These are phyloP conservation scores for Eudemis profundana DNA, from an alignment of 2,888 invertebrate genomes.

Conservation along the genomic window DNA sequence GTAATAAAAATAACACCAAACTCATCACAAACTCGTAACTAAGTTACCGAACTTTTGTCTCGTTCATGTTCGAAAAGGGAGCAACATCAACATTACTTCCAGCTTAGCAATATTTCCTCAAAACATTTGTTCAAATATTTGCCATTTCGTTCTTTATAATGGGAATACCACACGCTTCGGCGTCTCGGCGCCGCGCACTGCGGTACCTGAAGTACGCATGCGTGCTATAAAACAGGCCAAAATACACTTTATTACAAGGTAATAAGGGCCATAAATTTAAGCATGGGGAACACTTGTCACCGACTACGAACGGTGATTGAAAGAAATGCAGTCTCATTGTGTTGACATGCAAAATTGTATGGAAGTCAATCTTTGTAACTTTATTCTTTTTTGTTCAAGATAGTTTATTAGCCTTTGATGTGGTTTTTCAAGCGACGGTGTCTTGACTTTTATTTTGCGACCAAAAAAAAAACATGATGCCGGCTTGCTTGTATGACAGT, in stretches of 20 bases:
- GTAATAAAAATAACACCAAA: background rate
- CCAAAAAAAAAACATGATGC: too few relatives aligned
- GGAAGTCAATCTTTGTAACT: constrained; percentile 24
- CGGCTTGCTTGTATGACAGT: too few relatives aligned
- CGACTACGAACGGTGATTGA: constrained; percentile 61
- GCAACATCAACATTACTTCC: constrained; percentile 6
- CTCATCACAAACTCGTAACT: constrained; percentile 20
- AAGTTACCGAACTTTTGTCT: constrained; percentile 22
- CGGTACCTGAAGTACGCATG: constrained; percentile 80
- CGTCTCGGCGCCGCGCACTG: constrained; percentile 84
- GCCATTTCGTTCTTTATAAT: constrained; percentile 57
- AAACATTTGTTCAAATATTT: constrained; percentile 61
- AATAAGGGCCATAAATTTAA: constrained; percentile 52
- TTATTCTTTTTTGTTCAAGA: background rate
- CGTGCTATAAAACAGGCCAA: constrained; percentile 61
- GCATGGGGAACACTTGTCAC: constrained; percentile 55
- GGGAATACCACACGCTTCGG: constrained; percentile 75
- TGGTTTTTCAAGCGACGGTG: background rate
- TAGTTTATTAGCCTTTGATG: background rate
- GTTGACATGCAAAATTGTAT: constrained; percentile 20
- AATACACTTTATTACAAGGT: constrained; percentile 52
- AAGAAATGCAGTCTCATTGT: constrained; percentile 55
- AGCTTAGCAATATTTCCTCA: constrained; percentile 45
- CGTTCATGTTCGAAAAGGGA: constrained; percentile 27
- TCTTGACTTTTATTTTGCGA: background rate